Conservation (phyloP, 2,113 vertebrate species). For the Psittacula cyanocephala region DNA sequence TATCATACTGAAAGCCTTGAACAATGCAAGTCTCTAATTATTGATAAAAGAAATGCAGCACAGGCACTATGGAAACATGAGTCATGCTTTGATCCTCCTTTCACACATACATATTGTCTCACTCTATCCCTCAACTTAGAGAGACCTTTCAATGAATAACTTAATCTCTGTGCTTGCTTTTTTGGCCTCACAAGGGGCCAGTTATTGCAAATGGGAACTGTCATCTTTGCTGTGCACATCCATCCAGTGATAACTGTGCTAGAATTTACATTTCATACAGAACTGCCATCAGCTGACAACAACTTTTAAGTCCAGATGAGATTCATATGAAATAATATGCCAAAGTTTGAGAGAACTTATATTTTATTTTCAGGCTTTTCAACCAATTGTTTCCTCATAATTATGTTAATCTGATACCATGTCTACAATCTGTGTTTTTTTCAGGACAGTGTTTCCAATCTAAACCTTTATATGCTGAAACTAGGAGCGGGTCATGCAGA, state of each 20-base stretch:
- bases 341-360: neutral
- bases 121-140: neutral
- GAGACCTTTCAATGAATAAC: neutral
- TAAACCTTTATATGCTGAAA: neutral
- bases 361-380: neutral
- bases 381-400: neutral
- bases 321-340: neutral
- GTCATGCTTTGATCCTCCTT: neutral
- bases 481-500: neutral
- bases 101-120: neutral
- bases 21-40: neutral
- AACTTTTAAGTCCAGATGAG: neutral
- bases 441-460: neutral
- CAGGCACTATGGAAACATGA: fast-evolving
- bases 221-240: neutral
- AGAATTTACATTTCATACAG: neutral
- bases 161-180: neutral
- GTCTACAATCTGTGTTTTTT: neutral
- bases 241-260: neutral
- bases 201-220: neutral
- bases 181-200: neutral
- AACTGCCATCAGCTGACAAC: neutral
- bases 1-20: neutral
- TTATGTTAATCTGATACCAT: neutral
- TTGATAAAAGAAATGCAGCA: neutral